A percentile compares a stretch with the other conserved stretches of the same genome.
phyloP scores from a whole-genome alignment of 2,888 invertebrate species.

The Drosophila kuntzei region DNA sequence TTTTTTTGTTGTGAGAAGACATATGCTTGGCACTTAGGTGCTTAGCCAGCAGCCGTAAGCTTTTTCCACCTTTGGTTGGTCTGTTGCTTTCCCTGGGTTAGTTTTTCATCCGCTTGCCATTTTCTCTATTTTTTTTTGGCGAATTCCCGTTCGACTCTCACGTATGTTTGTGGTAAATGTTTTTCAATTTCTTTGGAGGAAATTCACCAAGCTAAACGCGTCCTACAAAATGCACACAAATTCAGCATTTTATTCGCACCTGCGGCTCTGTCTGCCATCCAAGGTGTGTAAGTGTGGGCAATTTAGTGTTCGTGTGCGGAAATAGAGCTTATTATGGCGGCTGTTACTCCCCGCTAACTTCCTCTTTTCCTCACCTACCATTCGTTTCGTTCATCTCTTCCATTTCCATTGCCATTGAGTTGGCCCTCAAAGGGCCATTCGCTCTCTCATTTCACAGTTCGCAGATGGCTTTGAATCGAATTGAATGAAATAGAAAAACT shows the following conservation, averaged over 20 bases:
- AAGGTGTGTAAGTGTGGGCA: conserved; percentile 62
- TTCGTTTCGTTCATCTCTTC: not conserved
- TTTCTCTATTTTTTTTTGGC: conserved; percentile 16
- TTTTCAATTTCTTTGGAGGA: conserved; percentile 71
- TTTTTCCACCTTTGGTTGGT: conserved; percentile 49
- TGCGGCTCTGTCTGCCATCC: conserved; percentile 59
- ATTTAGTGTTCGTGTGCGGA: conserved; percentile 66
- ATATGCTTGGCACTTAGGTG: conserved; percentile 77
- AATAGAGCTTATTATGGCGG: conserved; percentile 75
- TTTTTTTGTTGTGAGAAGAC: conserved; percentile 51
- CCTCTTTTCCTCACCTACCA: not conserved
- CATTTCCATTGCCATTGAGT: conserved; percentile 28
- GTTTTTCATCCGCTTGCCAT: conserved; percentile 36
- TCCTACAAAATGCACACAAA: conserved; percentile 74
- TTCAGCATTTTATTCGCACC: conserved; percentile 79
- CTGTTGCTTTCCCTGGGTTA: conserved; percentile 49
- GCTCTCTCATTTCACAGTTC: conserved; percentile 70
- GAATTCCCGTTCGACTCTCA: conserved; percentile 43
- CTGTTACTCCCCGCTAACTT: conserved; percentile 10
- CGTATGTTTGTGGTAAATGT: conserved; percentile 77
- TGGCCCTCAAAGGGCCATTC: conserved; percentile 55
- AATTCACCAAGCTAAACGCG: conserved; percentile 54
- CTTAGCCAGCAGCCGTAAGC: conserved; percentile 56
- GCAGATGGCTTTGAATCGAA: conserved; percentile 66
- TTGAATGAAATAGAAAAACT: conserved; percentile 69